Percentiles rank a stretch among this genome's conserved stretches.
phyloP scores from a whole-genome alignment of 2,888 invertebrate genomes.

The Spialia ferax region DNA sequence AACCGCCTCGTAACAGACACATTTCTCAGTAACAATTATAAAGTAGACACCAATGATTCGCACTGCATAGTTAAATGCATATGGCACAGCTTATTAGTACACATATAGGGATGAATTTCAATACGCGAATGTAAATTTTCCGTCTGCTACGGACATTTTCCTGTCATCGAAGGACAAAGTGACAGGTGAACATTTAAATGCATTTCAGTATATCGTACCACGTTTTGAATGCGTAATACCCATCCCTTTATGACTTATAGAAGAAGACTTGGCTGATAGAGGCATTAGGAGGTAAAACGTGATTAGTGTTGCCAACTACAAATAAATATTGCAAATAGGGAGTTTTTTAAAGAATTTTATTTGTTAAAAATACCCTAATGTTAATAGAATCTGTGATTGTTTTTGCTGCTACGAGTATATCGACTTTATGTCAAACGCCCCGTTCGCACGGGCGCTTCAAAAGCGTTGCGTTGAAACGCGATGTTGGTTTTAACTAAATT shows the following conservation, averaged over 20 bases:
- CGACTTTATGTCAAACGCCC: too few species aligned
- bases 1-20: conserved; percentile 23
- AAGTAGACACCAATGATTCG: conserved; percentile 27
- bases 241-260: conserved; percentile 38
- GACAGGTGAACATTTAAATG: conserved; percentile 56
- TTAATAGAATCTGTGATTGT: too few species aligned
- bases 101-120: conserved; percentile 52
- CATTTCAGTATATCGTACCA: conserved; percentile 44
- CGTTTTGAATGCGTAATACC: conserved; percentile 49
- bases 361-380: too few species aligned
- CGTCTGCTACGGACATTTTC: conserved; percentile 70
- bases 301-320: conserved; percentile 4
- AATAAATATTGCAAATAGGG: neutral
- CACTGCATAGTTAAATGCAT: conserved; percentile 20
- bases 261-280: too few species aligned
- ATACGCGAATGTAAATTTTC: conserved; percentile 71
- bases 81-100: conserved; percentile 44
- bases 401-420: too few species aligned
- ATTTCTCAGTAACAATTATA: conserved; percentile 34
- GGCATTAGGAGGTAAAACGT: conserved; percentile 33
- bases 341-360: too few species aligned
- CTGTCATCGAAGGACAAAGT: conserved; percentile 69
- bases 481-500: too few species aligned
- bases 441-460: too few species aligned
- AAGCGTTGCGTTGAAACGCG: too few species aligned